A percentile compares a stretch with the other conserved stretches of the same genome.
These are phyloP conservation scores for Muricea muricata DNA, from an alignment of 92 coral and sea anemone genomes.

Conservation along the genomic window DNA sequence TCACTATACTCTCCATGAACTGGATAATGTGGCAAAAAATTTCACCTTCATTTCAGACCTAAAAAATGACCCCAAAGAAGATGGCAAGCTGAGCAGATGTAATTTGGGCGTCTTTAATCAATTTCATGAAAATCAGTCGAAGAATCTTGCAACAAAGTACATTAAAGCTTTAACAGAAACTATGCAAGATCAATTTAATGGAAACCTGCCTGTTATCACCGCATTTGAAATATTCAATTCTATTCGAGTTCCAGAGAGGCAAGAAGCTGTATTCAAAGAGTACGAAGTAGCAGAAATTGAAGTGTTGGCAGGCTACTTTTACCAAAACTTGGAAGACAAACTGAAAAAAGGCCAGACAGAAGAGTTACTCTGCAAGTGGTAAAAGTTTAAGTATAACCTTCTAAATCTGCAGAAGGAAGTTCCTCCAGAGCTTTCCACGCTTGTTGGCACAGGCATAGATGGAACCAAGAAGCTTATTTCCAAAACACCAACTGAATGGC, in stretches of 20 bases:
- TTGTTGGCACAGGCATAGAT: no score
- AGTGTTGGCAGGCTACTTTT: no score
- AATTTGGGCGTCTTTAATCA: neutral
- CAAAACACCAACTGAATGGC: no score
- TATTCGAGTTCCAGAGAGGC: neutral
- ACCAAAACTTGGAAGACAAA: no score
- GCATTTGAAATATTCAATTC: neutral
- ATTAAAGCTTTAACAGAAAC: no score
- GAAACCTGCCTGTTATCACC: neutral
- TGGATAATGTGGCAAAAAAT: constrained; percentile 46
- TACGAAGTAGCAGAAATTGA: neutral
- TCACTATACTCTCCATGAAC: constrained; percentile 57
- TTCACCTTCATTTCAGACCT: constrained; percentile 40
- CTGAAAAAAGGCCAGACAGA: no score
- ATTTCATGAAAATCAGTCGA: neutral
- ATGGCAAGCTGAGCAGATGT: constrained; percentile 61
- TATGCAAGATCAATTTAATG: neutral
- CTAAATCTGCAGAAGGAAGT: no score
- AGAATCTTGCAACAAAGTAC: no score
- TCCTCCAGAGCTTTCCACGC: no score
- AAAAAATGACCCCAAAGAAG: constrained; percentile 59
- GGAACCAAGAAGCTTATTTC: no score
- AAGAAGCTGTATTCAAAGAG: neutral
- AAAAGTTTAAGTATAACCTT: no score
- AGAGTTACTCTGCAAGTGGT: no score